Evolutionary conservation across 2,888 invertebrate genomes (phyloP).

Genomic region (Deroplatys truncata): DNA sequence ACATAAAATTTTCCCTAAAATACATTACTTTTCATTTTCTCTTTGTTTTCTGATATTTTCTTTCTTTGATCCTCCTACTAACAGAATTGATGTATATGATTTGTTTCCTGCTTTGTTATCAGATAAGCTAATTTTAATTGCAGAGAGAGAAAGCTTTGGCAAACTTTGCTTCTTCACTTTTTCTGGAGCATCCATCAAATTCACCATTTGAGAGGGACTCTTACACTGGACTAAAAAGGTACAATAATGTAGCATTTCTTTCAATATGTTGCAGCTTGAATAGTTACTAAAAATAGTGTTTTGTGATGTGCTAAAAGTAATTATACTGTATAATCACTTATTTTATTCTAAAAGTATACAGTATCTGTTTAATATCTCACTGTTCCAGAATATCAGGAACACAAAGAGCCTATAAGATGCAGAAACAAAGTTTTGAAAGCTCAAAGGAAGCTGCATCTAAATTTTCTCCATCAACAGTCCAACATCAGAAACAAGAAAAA

Average conservation of each 20-base stretch:
- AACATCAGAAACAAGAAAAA: not conserved
- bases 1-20: too few relatives aligned
- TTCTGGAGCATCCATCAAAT: not conserved
- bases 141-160: not conserved
- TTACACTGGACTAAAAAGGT: not conserved
- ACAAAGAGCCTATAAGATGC: not conserved
- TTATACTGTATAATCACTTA: not conserved
- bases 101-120: not conserved
- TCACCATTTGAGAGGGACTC: not conserved
- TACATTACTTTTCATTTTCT: too few relatives aligned
- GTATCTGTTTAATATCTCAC: not conserved
- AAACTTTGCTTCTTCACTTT: not conserved
- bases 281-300: too few relatives aligned
- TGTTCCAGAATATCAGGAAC: not conserved
- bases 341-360: too few relatives aligned
- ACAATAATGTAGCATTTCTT: not conserved
- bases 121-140: not conserved
- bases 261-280: too few relatives aligned
- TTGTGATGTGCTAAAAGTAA: not conserved
- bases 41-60: too few relatives aligned
- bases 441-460: not conserved
- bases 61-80: too few relatives aligned
- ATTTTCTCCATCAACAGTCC: not conserved
- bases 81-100: too few relatives aligned
- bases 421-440: not conserved